These are phyloP conservation scores for Nymphalis polychloros DNA, from an alignment of 2,888 invertebrate species.

Conservation along the genomic window DNA sequence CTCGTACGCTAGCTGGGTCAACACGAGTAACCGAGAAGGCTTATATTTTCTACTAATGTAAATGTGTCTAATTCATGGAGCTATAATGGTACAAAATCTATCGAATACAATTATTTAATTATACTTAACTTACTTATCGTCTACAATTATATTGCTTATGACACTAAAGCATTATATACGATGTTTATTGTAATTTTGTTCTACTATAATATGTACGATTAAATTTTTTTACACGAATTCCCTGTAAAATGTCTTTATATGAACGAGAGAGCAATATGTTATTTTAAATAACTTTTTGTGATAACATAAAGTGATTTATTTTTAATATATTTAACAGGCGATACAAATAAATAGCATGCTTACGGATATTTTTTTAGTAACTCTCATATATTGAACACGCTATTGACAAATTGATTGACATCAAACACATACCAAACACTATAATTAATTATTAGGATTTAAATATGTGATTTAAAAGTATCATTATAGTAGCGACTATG, in stretches of 20 bases:
- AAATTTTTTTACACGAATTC: slow-evolving; percentile 45
- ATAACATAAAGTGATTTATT: neutral
- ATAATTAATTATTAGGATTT: too few relatives aligned
- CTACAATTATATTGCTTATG: slow-evolving; percentile 39
- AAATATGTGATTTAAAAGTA: too few relatives aligned
- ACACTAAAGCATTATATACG: slow-evolving; percentile 33
- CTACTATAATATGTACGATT: slow-evolving; percentile 17
- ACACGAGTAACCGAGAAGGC: neutral
- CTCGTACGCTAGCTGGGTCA: neutral
- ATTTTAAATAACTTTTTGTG: slow-evolving; percentile 25
- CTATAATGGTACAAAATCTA: slow-evolving; percentile 33
- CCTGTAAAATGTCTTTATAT: slow-evolving; percentile 70
- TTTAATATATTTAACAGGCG: neutral
- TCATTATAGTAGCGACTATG: too few relatives aligned
- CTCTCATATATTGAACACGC: too few relatives aligned
- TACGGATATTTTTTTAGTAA: neutral
- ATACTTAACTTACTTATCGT: slow-evolving; percentile 22
- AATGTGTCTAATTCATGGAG: neutral
- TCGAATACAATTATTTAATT: slow-evolving; percentile 14
- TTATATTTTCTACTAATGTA: neutral
- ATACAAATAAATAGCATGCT: neutral
- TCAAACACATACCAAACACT: too few relatives aligned
- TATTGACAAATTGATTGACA: too few relatives aligned
- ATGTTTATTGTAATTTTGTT: slow-evolving; percentile 23
- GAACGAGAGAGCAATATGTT: slow-evolving; percentile 46